phyloP scores from a whole-genome alignment of 1,140 invertebrate species.

The Hycleus phaleratus region DNA sequence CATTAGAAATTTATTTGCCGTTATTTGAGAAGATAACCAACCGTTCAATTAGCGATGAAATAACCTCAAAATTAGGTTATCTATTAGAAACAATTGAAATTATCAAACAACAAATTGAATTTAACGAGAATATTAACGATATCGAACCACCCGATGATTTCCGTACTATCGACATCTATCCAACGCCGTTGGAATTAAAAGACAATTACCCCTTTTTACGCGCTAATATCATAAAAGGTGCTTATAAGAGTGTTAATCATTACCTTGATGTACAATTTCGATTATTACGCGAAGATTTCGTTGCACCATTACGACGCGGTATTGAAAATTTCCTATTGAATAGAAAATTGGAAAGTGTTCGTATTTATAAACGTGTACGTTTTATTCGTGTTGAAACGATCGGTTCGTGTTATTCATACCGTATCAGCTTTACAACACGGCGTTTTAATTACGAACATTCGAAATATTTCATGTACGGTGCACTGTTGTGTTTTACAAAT shows the following conservation, averaged over 20 bases:
- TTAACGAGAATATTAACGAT: constrained; percentile 18
- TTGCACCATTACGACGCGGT: constrained; percentile 49
- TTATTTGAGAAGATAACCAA: constrained; percentile 35
- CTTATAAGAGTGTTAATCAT: constrained; percentile 55
- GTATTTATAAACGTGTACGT: constrained; percentile 27
- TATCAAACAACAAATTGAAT: not conserved
- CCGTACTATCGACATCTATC: constrained; percentile 42
- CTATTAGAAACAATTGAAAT: constrained; percentile 35
- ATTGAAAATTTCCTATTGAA: constrained; percentile 40
- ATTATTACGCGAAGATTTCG: constrained; percentile 67
- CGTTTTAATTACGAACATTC: constrained; percentile 37
- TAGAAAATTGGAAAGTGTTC: constrained; percentile 28
- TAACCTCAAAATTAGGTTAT: constrained; percentile 28
- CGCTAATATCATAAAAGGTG: constrained; percentile 52
- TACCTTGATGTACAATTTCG: constrained; percentile 74
- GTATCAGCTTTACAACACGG: constrained; percentile 21
- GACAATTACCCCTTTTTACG: not conserved
- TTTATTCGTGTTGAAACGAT: constrained; percentile 21
- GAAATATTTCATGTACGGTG: constrained; percentile 61
- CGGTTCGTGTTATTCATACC: constrained; percentile 13
- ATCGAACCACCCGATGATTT: constrained; percentile 42
- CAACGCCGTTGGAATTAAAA: constrained; percentile 38
- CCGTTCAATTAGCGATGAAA: constrained; percentile 36
- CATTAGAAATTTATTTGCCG: constrained; percentile 36
- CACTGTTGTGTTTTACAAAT: constrained; percentile 60